These are phyloP conservation scores for Platycheirus rosarum DNA, from an alignment of 2,888 invertebrate species.

Conservation along the genomic window DNA sequence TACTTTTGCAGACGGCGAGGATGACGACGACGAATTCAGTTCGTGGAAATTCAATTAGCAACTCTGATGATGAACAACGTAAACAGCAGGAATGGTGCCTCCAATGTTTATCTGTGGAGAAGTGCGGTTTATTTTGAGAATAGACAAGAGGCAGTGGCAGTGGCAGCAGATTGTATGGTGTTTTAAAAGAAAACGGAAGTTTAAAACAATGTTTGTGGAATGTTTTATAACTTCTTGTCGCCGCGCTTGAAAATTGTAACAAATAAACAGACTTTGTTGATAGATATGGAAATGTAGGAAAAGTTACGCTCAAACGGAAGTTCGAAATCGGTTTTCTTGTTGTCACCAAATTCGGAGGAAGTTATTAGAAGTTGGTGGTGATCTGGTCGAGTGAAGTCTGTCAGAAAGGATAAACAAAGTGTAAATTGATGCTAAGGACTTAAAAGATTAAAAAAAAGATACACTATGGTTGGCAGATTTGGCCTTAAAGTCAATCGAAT, in stretches of 20 bases:
- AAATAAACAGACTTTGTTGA: conserved; percentile 28
- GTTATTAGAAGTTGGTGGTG: neutral
- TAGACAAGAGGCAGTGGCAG: conserved; percentile 14
- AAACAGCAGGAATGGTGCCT: conserved; percentile 44
- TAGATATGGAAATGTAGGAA: conserved; percentile 12
- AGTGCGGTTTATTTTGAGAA: conserved; percentile 39
- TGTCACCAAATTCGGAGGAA: conserved; percentile 1
- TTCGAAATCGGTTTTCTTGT: neutral
- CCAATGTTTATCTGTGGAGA: conserved; percentile 42
- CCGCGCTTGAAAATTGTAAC: conserved; percentile 27
- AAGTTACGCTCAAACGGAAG: conserved; percentile 19
- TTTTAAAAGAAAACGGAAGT: conserved; percentile 20
- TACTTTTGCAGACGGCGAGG: conserved; percentile 46
- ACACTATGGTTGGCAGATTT: too few relatives aligned
- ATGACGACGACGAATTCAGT: conserved; percentile 17
- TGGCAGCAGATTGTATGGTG: neutral
- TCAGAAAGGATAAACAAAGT: too few relatives aligned
- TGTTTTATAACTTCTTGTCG: conserved; percentile 31
- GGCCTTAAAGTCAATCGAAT: too few relatives aligned
- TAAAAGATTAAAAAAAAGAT: too few relatives aligned
- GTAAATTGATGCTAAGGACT: too few relatives aligned
- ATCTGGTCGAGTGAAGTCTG: neutral
- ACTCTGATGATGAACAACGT: conserved; percentile 50
- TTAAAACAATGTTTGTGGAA: conserved; percentile 32
- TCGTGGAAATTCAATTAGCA: conserved; percentile 72